phyloP scores from a whole-genome alignment of 2,888 invertebrate genomes.

The Pheosia tremula region DNA sequence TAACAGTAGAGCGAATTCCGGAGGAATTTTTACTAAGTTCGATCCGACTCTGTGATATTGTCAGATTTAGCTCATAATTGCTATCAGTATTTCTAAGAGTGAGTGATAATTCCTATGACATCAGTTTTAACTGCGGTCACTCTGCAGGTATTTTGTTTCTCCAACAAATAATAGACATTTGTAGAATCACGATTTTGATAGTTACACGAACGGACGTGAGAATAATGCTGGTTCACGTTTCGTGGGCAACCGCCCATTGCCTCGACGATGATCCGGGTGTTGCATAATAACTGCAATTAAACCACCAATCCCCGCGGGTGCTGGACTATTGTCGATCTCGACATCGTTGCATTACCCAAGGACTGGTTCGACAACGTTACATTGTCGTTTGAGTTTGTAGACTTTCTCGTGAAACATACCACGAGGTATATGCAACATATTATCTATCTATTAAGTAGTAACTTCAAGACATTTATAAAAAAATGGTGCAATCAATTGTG shows the following conservation, averaged over 20 bases:
- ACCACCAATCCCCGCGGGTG: conserved; percentile 49
- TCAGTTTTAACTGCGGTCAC: too few relatives aligned
- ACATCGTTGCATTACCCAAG: conserved; percentile 49
- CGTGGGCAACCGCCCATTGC: conserved; percentile 42
- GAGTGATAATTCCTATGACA: too few relatives aligned
- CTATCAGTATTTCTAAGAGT: too few relatives aligned
- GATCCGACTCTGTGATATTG: too few relatives aligned
- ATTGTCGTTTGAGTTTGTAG: neutral
- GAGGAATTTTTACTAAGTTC: too few relatives aligned
- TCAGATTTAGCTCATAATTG: too few relatives aligned
- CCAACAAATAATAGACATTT: conserved; percentile 17
- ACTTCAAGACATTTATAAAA: too few relatives aligned
- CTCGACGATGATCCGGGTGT: conserved; percentile 51
- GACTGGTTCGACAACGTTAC: conserved; percentile 25
- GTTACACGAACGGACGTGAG: conserved; percentile 42
- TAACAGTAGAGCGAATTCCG: too few relatives aligned
- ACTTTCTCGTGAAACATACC: neutral
- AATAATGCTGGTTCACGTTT: conserved; percentile 35
- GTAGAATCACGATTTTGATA: conserved; percentile 14
- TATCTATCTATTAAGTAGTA: neutral
- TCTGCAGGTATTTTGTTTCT: too few relatives aligned
- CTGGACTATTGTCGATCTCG: conserved; percentile 48
- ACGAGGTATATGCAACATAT: neutral
- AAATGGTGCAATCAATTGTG: too few relatives aligned
- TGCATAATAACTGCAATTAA: conserved; percentile 73